phyloP scores from a whole-genome alignment of 2,888 invertebrate genomes.

The Perithous albicinctus region DNA sequence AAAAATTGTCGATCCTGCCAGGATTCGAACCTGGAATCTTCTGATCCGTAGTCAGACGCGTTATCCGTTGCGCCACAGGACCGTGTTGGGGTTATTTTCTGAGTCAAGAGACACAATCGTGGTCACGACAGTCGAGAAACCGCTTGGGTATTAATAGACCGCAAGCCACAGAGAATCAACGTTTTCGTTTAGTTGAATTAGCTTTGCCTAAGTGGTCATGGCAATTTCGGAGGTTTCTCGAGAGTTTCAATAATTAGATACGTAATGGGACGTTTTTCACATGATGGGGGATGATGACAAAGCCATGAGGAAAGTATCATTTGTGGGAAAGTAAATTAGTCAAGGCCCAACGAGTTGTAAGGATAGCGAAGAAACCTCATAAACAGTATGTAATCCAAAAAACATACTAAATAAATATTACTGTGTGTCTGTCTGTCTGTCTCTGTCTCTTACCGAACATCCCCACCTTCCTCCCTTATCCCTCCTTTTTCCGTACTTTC shows the following conservation, averaged over 20 bases:
- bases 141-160: conserved; percentile 27
- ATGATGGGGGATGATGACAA: conserved; percentile 52
- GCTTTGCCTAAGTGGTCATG: not conserved
- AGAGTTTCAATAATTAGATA: conserved; percentile 64
- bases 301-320: no score
- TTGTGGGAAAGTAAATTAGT: no score
- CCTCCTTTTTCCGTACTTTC: not conserved
- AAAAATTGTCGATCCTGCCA: conserved; percentile 77
- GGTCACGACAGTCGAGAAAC: no score
- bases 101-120: not conserved
- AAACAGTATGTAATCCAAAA: no score
- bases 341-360: no score
- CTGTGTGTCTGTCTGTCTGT: no score
- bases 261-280: no score
- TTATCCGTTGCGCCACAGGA: conserved; percentile 85
- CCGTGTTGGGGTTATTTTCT: conserved; percentile 54
- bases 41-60: conserved; percentile 91
- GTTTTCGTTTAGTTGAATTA: not conserved
- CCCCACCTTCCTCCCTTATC: conserved; percentile 51
- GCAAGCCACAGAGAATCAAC: not conserved
- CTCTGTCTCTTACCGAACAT: conserved; percentile 61
- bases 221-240: conserved; percentile 32
- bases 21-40: conserved; percentile 87
- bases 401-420: no score
- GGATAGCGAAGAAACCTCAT: no score